A percentile compares a stretch with the other conserved stretches of the same genome.
Conservation (phyloP, 2,113 vertebrate species). For the Cichladusa arquata region DNA sequence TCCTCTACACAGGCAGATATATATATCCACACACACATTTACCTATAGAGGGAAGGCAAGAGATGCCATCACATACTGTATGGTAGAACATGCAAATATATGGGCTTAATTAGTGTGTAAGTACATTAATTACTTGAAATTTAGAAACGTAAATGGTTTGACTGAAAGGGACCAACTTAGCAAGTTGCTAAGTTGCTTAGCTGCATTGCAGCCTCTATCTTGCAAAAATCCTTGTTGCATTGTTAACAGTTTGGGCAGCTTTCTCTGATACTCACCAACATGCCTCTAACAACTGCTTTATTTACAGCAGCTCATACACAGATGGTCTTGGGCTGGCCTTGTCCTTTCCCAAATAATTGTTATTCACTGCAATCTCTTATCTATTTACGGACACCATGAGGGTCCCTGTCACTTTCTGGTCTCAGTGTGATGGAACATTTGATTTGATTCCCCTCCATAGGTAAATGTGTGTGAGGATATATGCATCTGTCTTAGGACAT, state of each 20-base stretch:
- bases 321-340: neutral
- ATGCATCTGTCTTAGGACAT: neutral
- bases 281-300: neutral
- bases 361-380: neutral
- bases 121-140: neutral
- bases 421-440: neutral
- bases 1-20: neutral
- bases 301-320: neutral
- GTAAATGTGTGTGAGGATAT: neutral
- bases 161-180: neutral
- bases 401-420: neutral
- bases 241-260: neutral
- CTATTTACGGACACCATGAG: neutral
- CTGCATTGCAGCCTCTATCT: neutral
- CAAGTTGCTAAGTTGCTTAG: neutral
- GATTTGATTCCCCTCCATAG: accelerated
- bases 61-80: neutral
- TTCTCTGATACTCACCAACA: neutral
- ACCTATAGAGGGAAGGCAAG: neutral
- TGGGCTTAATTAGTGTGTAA: neutral
- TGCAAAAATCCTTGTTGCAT: neutral
- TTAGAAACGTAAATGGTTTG: neutral
- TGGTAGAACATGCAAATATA: neutral
- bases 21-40: neutral
- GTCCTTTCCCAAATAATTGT: neutral